These are phyloP conservation scores for Tursiops truncatus DNA, from an alignment of 2,113 vertebrate genomes.

Conservation along the genomic window DNA sequence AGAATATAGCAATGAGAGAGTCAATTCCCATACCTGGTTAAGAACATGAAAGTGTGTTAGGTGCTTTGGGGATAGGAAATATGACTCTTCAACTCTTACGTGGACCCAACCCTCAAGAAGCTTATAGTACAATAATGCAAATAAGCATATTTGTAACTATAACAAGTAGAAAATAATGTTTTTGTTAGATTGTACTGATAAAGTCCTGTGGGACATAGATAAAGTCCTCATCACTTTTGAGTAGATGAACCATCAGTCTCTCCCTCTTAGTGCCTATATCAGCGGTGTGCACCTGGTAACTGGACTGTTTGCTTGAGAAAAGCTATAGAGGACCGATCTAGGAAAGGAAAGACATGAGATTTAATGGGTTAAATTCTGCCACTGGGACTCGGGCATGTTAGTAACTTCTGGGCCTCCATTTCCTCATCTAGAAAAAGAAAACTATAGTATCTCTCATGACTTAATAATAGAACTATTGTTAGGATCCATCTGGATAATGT, in stretches of 20 bases:
- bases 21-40: neutral
- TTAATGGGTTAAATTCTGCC: neutral
- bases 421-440: slow-evolving; percentile 21
- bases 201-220: neutral
- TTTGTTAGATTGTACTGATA: neutral
- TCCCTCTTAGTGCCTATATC: neutral
- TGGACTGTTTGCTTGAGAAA: neutral
- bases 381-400: neutral
- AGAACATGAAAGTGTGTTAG: neutral
- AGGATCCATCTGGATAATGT: neutral
- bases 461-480: slow-evolving; percentile 3
- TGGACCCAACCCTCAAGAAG: neutral
- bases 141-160: neutral
- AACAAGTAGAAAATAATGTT: neutral
- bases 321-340: neutral
- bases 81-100: neutral
- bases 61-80: neutral
- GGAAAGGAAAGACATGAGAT: neutral
- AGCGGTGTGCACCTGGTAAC: neutral
- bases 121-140: neutral
- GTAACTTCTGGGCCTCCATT: neutral
- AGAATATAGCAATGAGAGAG: neutral
- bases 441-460: neutral
- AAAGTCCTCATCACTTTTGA: neutral
- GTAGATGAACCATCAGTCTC: neutral